Evolutionary conservation across 2,113 vertebrate species (phyloP).

Genomic region (Arvicanthis niloticus): DNA sequence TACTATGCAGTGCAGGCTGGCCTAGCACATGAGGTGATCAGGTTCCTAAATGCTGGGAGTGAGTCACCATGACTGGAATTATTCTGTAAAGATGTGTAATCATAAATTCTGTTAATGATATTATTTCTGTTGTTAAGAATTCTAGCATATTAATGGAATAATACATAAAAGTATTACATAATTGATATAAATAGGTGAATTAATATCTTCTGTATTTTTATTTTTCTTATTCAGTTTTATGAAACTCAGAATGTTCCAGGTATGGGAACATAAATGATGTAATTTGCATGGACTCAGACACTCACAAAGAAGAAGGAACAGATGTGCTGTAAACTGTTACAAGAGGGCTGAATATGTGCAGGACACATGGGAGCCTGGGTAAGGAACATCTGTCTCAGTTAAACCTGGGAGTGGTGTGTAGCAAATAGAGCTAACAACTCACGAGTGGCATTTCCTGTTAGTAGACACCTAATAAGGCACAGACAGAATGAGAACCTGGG

Average conservation of each 20-base stretch:
- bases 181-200: not conserved
- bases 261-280: not conserved
- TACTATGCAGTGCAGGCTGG: not conserved
- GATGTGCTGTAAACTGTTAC: not conserved
- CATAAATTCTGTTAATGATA: not conserved
- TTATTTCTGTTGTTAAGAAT: not conserved
- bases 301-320: not conserved
- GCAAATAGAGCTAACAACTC: not conserved
- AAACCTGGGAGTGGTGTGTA: not conserved
- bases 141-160: not conserved
- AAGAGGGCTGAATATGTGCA: too few relatives aligned
- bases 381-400: not conserved
- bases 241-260: not conserved
- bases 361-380: not conserved
- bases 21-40: not conserved
- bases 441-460: not conserved
- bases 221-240: not conserved
- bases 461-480: not conserved
- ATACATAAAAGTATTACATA: not conserved
- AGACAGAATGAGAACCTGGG: not conserved
- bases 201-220: not conserved
- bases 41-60: too few relatives aligned
- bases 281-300: not conserved
- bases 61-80: not conserved
- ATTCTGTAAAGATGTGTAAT: not conserved